phyloP scores from a whole-genome alignment of 1,140 invertebrate genomes.

The Eciton burchellii region DNA sequence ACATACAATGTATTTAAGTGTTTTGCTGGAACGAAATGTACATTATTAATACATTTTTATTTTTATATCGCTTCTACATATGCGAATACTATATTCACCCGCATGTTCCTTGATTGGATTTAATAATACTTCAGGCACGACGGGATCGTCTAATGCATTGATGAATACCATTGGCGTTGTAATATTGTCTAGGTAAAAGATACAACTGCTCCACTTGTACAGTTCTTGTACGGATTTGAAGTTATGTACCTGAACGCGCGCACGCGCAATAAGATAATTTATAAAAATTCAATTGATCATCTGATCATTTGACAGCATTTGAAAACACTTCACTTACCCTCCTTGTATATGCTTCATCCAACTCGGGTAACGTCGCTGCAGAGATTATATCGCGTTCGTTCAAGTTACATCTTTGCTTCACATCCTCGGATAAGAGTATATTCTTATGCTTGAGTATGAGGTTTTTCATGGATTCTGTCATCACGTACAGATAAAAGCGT shows the following conservation, averaged over 20 bases:
- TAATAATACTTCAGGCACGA: slow-evolving; percentile 92
- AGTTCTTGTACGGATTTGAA: slow-evolving; percentile 92
- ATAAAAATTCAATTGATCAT: slow-evolving; percentile 7
- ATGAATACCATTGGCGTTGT: slow-evolving; percentile 94
- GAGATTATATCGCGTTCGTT: slow-evolving; percentile 93
- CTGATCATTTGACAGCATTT: background rate
- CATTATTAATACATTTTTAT: background rate
- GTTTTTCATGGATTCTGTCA: slow-evolving; percentile 96
- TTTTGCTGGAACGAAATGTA: slow-evolving; percentile 86
- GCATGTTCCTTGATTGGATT: slow-evolving; percentile 91
- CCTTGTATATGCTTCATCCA: slow-evolving; percentile 95
- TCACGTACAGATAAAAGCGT: slow-evolving; percentile 95
- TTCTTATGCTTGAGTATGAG: slow-evolving; percentile 93
- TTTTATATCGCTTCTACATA: background rate
- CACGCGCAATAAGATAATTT: slow-evolving; percentile 25
- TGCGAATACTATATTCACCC: slow-evolving; percentile 86
- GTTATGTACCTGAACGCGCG: slow-evolving; percentile 87
- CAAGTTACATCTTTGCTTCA: slow-evolving; percentile 89
- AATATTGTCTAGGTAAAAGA: slow-evolving; percentile 91
- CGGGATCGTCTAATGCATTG: slow-evolving; percentile 95
- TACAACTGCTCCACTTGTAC: slow-evolving; percentile 93
- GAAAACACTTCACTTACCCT: slow-evolving; percentile 78
- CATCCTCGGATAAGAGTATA: slow-evolving; percentile 91
- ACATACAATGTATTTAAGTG: slow-evolving; percentile 91
- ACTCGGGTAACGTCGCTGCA: slow-evolving; percentile 93